A percentile compares a stretch with the other conserved stretches of the same genome.
Evolutionary conservation across 2,888 invertebrate genomes (phyloP).

Genomic region (Eupithecia pulchellata): DNA sequence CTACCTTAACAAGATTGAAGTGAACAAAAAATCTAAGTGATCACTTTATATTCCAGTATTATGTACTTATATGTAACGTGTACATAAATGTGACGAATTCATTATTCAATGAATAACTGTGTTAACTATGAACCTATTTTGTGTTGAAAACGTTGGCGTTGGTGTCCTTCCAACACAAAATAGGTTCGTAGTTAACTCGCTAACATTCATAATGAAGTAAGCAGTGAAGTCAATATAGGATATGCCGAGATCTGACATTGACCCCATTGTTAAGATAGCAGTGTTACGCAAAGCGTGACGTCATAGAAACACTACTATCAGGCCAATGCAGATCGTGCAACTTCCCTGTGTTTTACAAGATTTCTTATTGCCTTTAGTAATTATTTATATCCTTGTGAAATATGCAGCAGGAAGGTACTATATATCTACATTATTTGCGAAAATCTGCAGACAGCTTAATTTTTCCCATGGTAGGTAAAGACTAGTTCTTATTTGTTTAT

Average conservation of each 20-base stretch:
- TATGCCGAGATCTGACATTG: constrained; percentile 68
- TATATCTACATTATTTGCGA: not conserved
- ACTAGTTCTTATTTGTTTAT: too few relatives aligned
- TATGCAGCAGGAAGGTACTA: not conserved
- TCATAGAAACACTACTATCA: constrained; percentile 39
- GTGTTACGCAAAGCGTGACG: constrained; percentile 60
- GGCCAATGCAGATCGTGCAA: constrained; percentile 36
- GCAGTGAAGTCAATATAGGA: constrained; percentile 26
- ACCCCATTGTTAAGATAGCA: constrained; percentile 71
- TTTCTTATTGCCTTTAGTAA: not conserved
- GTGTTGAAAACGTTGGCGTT: too few relatives aligned
- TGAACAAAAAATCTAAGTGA: too few relatives aligned
- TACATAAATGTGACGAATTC: too few relatives aligned
- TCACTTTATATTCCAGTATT: too few relatives aligned
- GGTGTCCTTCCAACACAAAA: too few relatives aligned
- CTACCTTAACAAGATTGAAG: too few relatives aligned
- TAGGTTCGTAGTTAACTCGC: too few relatives aligned
- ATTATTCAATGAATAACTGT: too few relatives aligned
- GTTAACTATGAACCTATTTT: too few relatives aligned
- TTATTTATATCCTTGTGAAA: not conserved
- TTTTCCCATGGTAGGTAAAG: too few relatives aligned
- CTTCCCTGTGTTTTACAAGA: constrained; percentile 25
- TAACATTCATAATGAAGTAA: not conserved
- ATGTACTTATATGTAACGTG: too few relatives aligned
- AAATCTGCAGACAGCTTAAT: not conserved